phyloP scores from a whole-genome alignment of 2,797 vertebrate species.

The Zenarchopterus dispar region DNA sequence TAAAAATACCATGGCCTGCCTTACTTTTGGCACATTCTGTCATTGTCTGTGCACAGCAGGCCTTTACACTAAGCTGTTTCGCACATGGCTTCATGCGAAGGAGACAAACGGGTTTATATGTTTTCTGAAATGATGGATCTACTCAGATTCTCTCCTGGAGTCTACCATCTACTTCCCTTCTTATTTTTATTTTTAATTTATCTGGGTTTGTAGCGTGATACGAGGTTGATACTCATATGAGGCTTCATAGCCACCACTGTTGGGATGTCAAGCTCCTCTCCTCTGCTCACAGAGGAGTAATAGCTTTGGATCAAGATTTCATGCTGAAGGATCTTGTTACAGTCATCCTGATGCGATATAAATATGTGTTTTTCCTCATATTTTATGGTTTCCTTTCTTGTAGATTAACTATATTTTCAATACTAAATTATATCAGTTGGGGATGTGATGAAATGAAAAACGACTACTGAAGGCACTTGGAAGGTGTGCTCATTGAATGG shows the following conservation, averaged over 20 bases:
- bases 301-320: conserved; percentile 77
- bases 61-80: conserved; percentile 54
- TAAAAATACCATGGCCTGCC: conserved; percentile 86
- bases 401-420: conserved; percentile 61
- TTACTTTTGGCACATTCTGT: conserved; percentile 80
- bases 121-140: conserved; percentile 75
- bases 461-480: conserved; percentile 21
- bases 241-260: conserved; percentile 50
- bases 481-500: conserved; percentile 23
- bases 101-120: conserved; percentile 70
- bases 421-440: conserved; percentile 63
- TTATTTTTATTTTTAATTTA: conserved; percentile 63
- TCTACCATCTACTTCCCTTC: conserved; percentile 45
- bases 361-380: conserved; percentile 73
- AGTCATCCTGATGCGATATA: conserved; percentile 66
- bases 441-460: conserved; percentile 24
- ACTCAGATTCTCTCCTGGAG: conserved; percentile 74
- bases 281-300: conserved; percentile 58
- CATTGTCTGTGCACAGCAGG: conserved; percentile 78
- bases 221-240: conserved; percentile 69
- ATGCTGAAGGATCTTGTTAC: conserved; percentile 71
- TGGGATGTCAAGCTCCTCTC: conserved; percentile 40
- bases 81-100: conserved; percentile 52
- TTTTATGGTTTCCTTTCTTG: conserved; percentile 47
- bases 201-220: conserved; percentile 69